A percentile compares a stretch with the other conserved stretches of the same genome.
These are phyloP conservation scores for Sterna hirundo DNA, from an alignment of 2,113 vertebrate genomes.

Conservation along the genomic window DNA sequence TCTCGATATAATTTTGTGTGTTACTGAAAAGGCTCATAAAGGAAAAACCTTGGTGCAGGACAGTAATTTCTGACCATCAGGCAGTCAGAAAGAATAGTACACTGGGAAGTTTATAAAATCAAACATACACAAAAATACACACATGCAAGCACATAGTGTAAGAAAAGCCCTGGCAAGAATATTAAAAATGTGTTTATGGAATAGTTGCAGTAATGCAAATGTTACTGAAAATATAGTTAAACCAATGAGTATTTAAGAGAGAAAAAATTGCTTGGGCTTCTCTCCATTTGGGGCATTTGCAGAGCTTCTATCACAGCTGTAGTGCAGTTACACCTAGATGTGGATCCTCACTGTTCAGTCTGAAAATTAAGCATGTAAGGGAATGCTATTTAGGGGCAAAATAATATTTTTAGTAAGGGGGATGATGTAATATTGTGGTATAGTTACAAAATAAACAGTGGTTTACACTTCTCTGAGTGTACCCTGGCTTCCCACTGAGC, in stretches of 20 bases:
- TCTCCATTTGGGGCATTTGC: background rate
- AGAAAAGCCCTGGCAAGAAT: background rate
- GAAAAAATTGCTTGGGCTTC: background rate
- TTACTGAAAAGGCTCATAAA: background rate
- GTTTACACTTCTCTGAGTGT: background rate
- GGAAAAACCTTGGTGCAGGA: background rate
- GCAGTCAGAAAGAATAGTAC: background rate
- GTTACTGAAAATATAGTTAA: background rate
- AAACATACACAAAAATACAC: background rate
- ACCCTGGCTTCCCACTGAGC: background rate
- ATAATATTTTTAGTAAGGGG: background rate
- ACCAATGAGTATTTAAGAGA: background rate
- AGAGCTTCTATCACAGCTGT: background rate
- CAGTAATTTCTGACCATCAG: background rate
- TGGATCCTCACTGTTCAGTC: background rate
- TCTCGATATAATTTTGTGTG: background rate
- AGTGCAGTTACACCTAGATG: background rate
- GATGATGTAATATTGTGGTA: background rate
- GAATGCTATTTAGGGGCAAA: background rate
- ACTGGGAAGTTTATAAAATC: background rate
- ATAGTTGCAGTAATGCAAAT: background rate
- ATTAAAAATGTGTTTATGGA: slow-evolving; percentile 3
- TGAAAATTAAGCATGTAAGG: background rate
- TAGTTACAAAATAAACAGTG: background rate
- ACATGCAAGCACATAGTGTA: background rate